Conservation (phyloP, 2,797 vertebrate genomes). For the Propithecus perrieri region DNA sequence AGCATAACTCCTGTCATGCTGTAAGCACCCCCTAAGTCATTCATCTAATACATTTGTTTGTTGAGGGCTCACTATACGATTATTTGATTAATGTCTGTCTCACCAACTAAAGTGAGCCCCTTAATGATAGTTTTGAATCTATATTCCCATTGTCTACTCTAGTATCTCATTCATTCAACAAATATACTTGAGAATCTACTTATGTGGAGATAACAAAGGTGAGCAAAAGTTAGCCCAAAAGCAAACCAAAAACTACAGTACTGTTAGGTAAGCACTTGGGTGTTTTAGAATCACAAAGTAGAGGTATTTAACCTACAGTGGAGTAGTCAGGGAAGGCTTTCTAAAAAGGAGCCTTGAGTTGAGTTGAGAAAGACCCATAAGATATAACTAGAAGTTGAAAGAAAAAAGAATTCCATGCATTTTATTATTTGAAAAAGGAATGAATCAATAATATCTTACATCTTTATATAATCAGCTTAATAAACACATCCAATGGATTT, state of each 20-base stretch:
- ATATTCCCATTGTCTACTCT: not conserved
- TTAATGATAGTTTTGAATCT: not conserved
- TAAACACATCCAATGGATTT: not conserved
- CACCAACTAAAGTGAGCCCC: not conserved
- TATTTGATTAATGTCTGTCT: not conserved
- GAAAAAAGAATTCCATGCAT: not conserved
- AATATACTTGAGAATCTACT: constrained; percentile 1
- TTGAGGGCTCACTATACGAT: not conserved
- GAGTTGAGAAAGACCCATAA: not conserved
- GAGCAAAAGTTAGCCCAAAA: not conserved
- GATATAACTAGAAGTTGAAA: not conserved
- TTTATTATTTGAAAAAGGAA: constrained; percentile 15
- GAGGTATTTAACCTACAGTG: not conserved
- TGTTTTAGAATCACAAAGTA: not conserved
- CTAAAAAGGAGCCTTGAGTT: not conserved
- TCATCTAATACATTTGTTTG: not conserved
- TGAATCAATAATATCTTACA: constrained; percentile 13
- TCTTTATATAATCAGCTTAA: not conserved
- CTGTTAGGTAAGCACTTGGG: not conserved
- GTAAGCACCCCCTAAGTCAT: not conserved
- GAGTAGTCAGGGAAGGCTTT: not conserved
- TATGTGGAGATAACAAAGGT: not conserved
- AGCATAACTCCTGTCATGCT: not conserved
- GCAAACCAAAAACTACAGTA: not conserved
- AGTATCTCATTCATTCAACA: not conserved